Conservation (phyloP, 2,888 invertebrate genomes). For the Caenorhabditis japonica region DNA sequence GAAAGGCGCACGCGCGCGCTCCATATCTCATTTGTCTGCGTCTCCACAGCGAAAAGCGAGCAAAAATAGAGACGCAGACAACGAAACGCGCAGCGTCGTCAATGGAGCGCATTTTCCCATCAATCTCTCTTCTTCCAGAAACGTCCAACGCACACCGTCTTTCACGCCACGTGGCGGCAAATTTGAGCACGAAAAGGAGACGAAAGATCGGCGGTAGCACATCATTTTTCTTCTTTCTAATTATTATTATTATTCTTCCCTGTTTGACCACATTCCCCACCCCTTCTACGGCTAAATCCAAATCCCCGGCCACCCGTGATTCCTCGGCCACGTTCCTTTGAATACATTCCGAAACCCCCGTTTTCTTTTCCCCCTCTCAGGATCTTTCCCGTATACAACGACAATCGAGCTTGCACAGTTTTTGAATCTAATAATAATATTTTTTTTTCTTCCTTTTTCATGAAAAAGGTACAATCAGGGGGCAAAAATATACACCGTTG, state of each 20-base stretch:
- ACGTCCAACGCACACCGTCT: constrained; percentile 73
- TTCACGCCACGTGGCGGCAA: constrained; percentile 76
- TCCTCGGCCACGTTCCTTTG: not conserved
- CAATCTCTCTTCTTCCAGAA: constrained; percentile 41
- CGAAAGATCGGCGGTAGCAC: constrained; percentile 53
- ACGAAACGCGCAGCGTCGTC: too few relatives aligned
- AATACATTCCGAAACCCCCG: too few relatives aligned
- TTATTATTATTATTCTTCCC: constrained; percentile 15
- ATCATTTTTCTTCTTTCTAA: not conserved
- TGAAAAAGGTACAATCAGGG: not conserved
- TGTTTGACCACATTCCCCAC: constrained; percentile 5
- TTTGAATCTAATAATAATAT: constrained; percentile 9
- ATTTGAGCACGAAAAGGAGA: constrained; percentile 59
- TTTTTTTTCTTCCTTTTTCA: constrained; percentile 9
- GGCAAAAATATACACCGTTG: constrained; percentile 37
- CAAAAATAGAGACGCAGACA: too few relatives aligned
- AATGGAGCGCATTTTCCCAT: not conserved
- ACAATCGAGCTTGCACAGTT: constrained; percentile 28
- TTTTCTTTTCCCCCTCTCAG: too few relatives aligned
- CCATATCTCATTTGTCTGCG: too few relatives aligned
- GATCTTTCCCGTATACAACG: constrained; percentile 21
- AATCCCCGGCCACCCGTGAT: too few relatives aligned
- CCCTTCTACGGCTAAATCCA: too few relatives aligned
- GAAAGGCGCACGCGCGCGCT: too few relatives aligned
- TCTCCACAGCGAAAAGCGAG: too few relatives aligned